Conservation (phyloP, 2,888 invertebrate species). For the Coecobrya sp. region DNA sequence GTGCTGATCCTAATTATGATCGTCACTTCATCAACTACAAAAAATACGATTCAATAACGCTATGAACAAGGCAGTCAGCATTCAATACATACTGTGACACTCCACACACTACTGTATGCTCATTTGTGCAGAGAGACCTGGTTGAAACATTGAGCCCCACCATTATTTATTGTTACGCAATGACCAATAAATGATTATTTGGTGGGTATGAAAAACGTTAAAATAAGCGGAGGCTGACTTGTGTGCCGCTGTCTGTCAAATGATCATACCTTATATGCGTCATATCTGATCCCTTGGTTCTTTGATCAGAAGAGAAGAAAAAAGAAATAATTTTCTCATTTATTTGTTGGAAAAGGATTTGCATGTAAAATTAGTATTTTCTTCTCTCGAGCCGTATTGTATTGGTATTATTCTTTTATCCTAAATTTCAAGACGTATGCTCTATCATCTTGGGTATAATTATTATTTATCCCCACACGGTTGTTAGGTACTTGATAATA, state of each 20-base stretch:
- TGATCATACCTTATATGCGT: slow-evolving; percentile 12
- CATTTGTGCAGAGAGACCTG: not conserved
- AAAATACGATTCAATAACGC: slow-evolving; percentile 34
- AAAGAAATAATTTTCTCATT: slow-evolving; percentile 72
- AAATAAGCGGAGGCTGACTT: not conserved
- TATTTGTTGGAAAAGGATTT: slow-evolving; percentile 67
- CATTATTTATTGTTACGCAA: slow-evolving; percentile 65
- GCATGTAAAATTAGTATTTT: slow-evolving; percentile 61
- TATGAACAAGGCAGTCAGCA: not conserved
- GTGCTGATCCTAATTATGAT: slow-evolving; percentile 66
- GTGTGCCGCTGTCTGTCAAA: slow-evolving; percentile 45
- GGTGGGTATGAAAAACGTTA: slow-evolving; percentile 38
- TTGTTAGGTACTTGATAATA: slow-evolving; percentile 42
- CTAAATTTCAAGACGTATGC: slow-evolving; percentile 8
- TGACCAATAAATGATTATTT: slow-evolving; percentile 61
- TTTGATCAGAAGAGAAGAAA: slow-evolving; percentile 43
- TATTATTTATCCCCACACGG: slow-evolving; percentile 38
- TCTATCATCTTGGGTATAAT: slow-evolving; percentile 25
- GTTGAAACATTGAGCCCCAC: not conserved
- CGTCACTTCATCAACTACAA: slow-evolving; percentile 48
- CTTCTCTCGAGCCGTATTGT: not conserved
- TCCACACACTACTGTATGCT: not conserved
- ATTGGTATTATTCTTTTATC: not conserved
- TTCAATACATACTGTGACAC: not conserved
- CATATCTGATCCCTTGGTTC: slow-evolving; percentile 37